Percentiles rank a stretch among this genome's conserved stretches.
Evolutionary conservation across 2,888 invertebrate genomes (phyloP).

Genomic region (Diplazon laetatorius): DNA sequence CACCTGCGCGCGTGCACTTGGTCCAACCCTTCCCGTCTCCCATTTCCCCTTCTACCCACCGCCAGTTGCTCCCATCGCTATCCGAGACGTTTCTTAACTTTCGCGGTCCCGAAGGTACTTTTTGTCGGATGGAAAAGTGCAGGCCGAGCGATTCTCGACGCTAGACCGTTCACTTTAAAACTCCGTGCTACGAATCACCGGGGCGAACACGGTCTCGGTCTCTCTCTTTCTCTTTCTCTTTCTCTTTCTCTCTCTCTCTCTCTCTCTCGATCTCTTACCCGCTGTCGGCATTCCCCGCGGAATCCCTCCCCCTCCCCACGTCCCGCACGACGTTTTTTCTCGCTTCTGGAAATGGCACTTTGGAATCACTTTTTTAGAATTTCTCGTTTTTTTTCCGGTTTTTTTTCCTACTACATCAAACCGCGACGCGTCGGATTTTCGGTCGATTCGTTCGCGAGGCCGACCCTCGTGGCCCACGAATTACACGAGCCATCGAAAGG

Average conservation of each 20-base stretch:
- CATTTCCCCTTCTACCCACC: conserved; percentile 18
- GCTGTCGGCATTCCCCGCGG: conserved; percentile 9
- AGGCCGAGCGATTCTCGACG: conserved; percentile 58
- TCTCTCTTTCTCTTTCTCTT: conserved; percentile 8
- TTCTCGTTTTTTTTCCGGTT: too few relatives aligned
- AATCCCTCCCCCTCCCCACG: conserved; percentile 32
- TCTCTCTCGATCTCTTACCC: neutral
- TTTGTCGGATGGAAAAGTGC: conserved; percentile 66
- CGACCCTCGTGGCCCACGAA: conserved; percentile 46
- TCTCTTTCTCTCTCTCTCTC: conserved; percentile 11
- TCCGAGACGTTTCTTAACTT: conserved; percentile 62
- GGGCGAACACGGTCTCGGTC: conserved; percentile 43
- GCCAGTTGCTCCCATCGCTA: conserved; percentile 50
- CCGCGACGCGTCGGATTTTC: conserved; percentile 57
- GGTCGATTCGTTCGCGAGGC: conserved; percentile 54
- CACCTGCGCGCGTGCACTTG: conserved; percentile 49
- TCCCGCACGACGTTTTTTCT: conserved; percentile 34
- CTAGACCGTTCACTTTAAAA: conserved; percentile 63
- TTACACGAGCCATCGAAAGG: conserved; percentile 41
- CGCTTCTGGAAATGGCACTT: conserved; percentile 65
- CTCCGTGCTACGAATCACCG: conserved; percentile 66
- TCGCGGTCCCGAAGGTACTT: conserved; percentile 64
- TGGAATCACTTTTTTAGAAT: conserved; percentile 65
- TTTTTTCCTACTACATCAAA: conserved; percentile 59
- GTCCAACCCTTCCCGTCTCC: neutral